Conservation (phyloP, 2,888 invertebrate genomes). For the Hydrotaea cyrtoneurina region DNA sequence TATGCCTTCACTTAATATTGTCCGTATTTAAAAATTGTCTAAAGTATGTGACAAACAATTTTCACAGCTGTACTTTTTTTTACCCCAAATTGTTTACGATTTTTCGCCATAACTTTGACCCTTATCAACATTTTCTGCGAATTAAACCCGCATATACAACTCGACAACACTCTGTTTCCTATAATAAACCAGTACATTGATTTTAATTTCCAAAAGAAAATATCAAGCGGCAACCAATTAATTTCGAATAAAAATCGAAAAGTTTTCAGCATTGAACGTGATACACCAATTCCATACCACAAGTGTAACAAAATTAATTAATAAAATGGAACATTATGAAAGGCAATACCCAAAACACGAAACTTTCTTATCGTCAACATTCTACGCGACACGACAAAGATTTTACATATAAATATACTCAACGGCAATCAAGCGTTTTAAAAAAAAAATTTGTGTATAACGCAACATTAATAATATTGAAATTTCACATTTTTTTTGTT, state of each 20-base stretch:
- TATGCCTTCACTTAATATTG: no score
- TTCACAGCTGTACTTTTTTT: no score
- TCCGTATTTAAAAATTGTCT: no score
- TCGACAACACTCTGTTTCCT: background rate
- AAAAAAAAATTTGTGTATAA: no score
- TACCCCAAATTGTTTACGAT: no score
- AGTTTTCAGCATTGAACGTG: slow-evolving; percentile 49
- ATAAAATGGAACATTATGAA: background rate
- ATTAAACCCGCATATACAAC: background rate
- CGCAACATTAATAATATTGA: no score
- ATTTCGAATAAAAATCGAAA: background rate
- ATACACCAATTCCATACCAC: slow-evolving; percentile 26
- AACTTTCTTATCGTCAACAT: background rate
- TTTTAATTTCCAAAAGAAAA: background rate
- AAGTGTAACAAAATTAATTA: background rate
- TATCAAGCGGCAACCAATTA: background rate
- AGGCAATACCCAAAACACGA: background rate
- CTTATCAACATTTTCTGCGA: no score
- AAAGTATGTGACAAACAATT: no score
- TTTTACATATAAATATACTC: no score
- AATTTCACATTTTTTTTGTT: no score
- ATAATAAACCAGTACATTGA: background rate
- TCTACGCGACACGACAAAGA: background rate
- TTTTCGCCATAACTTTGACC: no score
- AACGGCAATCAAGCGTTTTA: no score